phyloP scores from a whole-genome alignment of 2,888 invertebrate genomes.

The Napeogenes sylphis region DNA sequence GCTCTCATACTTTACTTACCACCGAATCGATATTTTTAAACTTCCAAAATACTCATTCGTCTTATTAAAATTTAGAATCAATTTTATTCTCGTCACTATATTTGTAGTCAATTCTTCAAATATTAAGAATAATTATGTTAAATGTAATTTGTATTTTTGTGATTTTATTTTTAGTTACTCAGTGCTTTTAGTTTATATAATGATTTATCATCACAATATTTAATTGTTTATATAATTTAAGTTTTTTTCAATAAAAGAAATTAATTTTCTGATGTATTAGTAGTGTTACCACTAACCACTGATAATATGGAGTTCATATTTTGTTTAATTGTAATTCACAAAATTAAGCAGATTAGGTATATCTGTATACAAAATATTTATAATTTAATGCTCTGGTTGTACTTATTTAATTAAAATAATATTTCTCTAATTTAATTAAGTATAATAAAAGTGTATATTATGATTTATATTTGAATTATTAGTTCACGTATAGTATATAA shows the following conservation, averaged over 20 bases:
- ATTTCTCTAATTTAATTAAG: no score
- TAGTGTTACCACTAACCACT: conserved; percentile 29
- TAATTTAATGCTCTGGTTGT: no score
- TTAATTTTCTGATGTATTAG: conserved; percentile 11
- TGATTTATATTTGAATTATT: not conserved
- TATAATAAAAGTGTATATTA: not conserved
- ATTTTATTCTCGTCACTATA: conserved; percentile 63
- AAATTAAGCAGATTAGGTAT: conserved; percentile 13
- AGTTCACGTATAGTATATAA: not conserved
- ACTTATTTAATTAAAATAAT: no score
- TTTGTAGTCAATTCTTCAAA: conserved; percentile 52
- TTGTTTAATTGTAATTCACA: not conserved
- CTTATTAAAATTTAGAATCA: conserved; percentile 40
- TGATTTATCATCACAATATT: conserved; percentile 24
- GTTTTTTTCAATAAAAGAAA: conserved; percentile 10
- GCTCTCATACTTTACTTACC: conserved; percentile 40
- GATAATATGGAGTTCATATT: not conserved
- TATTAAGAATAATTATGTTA: conserved; percentile 9
- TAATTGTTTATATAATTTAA: conserved; percentile 7
- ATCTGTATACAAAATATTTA: no score
- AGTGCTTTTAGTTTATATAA: conserved; percentile 23
- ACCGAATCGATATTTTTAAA: conserved; percentile 55
- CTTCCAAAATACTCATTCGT: conserved; percentile 58
- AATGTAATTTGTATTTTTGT: conserved; percentile 23
- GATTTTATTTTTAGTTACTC: conserved; percentile 21